Conservation (phyloP, 2,113 vertebrate species). For the Hyaena hyaena region DNA sequence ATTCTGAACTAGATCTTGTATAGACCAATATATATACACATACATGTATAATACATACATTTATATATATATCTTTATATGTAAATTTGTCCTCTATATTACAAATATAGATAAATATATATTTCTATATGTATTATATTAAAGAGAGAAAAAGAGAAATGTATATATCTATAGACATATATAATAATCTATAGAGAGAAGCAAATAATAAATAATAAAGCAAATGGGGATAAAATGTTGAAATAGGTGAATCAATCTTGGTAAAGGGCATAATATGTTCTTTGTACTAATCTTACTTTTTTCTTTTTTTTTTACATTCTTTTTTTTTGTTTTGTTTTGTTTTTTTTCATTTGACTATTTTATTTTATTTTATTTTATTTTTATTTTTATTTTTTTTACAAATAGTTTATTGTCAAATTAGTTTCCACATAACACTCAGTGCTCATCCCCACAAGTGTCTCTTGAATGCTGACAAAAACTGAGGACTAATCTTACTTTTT, state of each 20-base stretch:
- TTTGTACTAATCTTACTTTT: background rate
- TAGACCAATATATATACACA: background rate
- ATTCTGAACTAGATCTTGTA: background rate
- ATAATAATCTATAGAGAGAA: background rate
- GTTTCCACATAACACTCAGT: too few species aligned
- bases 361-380: too few species aligned
- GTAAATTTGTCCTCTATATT: background rate
- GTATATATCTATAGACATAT: background rate
- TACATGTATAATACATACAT: background rate
- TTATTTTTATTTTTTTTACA: too few species aligned
- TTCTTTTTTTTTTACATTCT: too few species aligned
- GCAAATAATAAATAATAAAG: slow-evolving; percentile 18
- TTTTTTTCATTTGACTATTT: too few species aligned
- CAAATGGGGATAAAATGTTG: background rate
- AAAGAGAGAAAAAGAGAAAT: background rate
- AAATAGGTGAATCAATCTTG: background rate
- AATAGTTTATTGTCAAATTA: too few species aligned
- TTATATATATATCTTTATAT: background rate
- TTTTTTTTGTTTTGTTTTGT: too few species aligned
- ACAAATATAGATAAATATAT: background rate
- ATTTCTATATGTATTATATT: background rate
- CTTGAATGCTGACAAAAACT: too few species aligned
- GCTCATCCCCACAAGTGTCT: too few species aligned
- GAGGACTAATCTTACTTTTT: background rate
- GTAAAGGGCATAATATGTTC: background rate